Evolutionary conservation across 2,797 vertebrate genomes (phyloP), one percentile per base, ranked within the genome.

Genomic region (Diglossa cyanea): DNA sequence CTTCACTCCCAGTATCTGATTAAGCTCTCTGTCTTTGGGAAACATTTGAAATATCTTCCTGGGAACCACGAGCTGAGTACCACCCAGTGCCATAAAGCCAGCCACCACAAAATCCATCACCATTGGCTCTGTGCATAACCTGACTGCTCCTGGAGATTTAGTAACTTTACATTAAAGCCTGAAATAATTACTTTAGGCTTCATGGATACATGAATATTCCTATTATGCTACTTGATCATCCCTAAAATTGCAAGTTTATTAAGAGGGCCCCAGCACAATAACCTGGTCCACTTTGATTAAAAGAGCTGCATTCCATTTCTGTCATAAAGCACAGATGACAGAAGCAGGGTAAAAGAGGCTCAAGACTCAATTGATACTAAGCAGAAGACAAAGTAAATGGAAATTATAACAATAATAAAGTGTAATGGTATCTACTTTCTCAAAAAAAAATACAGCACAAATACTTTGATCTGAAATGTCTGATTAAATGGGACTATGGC

Each of bases 131-230:
- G 16, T 1, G 5, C 31, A 76, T 13, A 74, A 57, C 9, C 12
- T 63, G 45, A 30, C 40, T 48, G 1, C 42, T 89, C 21, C 7
- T 7, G 20, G 23, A 77, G 37, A 58, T 84, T 96, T 48, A 76
- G 71, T 54, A 93, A 78, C 66, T 95, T 81, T 63, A 55, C 71
- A 87, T 86, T 87, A 91, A 92, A 73, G 20, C 33, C 7, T 89
- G 45, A 88, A 95, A 90, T 97, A 94, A 96, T 95, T 91, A 92
- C 73, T 92, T 92, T 37, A 71, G 82, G 88, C 79, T 96, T 96
- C 72, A 94, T 63, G 80, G 86, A 70, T 37, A 92, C 37, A 70
- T 90, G 70, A 91, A 40, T 95, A 94, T 96, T 96, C 81, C 92
- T 91, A 86, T 96, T 95, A 96, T 71, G 67, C 66, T 83, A 91